Conservation (phyloP, 2,888 invertebrate species). For the Liopterus haemorrhoidalis region DNA sequence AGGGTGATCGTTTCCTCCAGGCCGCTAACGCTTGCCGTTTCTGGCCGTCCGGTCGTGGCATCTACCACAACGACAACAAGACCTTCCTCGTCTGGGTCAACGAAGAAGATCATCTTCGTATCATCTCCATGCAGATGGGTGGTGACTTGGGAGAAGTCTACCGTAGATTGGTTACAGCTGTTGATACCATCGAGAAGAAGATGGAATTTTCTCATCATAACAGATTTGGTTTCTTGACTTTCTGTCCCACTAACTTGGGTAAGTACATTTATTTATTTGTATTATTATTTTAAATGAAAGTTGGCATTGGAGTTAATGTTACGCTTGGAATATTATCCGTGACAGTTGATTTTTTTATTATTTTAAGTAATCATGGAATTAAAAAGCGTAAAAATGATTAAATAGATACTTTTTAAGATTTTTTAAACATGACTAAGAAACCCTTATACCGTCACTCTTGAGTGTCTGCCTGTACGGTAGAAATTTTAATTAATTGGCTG, state of each 20-base stretch:
- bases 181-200: constrained; percentile 49
- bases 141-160: constrained; percentile 79
- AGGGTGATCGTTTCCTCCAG: constrained; percentile 84
- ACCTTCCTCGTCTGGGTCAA: constrained; percentile 96
- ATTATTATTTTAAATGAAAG: not conserved
- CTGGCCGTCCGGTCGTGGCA: constrained; percentile 92
- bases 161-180: constrained; percentile 48
- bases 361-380: no score
- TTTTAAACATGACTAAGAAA: no score
- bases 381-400: no score
- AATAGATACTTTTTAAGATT: no score
- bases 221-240: constrained; percentile 62
- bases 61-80: constrained; percentile 91
- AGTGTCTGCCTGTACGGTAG: no score
- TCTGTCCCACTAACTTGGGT: constrained; percentile 69
- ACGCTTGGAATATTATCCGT: no score
- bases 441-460: no score
- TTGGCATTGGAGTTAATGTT: no score
- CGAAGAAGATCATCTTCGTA: constrained; percentile 94
- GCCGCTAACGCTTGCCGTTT: constrained; percentile 88
- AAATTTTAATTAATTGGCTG: no score
- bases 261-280: constrained; percentile 41
- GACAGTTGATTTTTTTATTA: no score
- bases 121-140: constrained; percentile 96
- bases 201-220: constrained; percentile 53